Base-by-base conservation (phyloP, 2,113 vertebrate genomes). In the Cinclus cinclus region DNA sequence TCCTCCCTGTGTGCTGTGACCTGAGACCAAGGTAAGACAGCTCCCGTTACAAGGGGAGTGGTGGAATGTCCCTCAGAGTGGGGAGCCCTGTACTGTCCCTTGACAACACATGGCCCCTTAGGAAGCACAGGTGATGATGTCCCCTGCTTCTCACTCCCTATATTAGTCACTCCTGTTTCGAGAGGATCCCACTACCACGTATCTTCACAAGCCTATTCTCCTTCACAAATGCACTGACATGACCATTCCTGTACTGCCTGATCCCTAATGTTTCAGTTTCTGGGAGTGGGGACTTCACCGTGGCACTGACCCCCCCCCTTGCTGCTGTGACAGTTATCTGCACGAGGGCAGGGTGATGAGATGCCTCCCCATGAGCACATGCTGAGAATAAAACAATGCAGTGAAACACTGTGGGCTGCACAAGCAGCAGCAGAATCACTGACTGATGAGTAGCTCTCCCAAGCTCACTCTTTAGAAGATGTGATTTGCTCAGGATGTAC, bases 101-200 rank as follows among this genome's bases (percentile, higher is more conserved):
- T 31, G 15, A 21, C 25, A 11, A 7, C 10, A 7, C 24, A 16
- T 0, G 0, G 76, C 41, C 53, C 33, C 71, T 35, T 42, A 9
- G 1, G 2, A 60, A 71, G 8, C 25, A 31, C 22, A 41, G 15
- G 73, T 4, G 14, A 30, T 60, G 46, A 25, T 42, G 31, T 22
- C 52, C 31, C 35, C 9, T 44, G n/a, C 28, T 82, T 30, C 44
- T 55, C 56, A 39, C 21, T 64, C 30, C 82, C 30, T n/a, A 14
- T 6, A 3, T 4, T 21, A 46, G 39, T 47, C 35, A 13, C 19
- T 64, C 27, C 52, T 5, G 2, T 41, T 59, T 60, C 9, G 2
- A 33, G 75, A 52, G 25, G 13, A 52, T 49, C 30, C 41, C 25
- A 8, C 30, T 19, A 9, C 23, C 33, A 10, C 3, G 0, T 14